These are phyloP conservation scores for Heliothis subflexa DNA, from an alignment of 1,140 invertebrate species.

Conservation along the genomic window DNA sequence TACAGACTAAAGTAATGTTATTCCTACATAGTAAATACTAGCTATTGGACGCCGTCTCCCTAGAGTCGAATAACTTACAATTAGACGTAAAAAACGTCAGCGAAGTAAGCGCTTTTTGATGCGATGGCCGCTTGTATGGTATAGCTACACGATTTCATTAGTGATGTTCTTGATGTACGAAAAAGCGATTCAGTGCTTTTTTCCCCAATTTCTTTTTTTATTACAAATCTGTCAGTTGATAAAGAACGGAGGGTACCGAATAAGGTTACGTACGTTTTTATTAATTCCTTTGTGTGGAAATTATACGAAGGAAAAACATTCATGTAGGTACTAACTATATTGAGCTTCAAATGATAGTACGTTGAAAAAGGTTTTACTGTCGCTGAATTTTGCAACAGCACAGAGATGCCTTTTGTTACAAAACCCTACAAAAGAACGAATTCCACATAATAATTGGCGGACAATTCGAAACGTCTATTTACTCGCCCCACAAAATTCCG, in stretches of 20 bases:
- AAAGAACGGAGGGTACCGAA: constrained; percentile 2
- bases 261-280: constrained; percentile 15
- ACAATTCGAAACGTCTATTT: constrained; percentile 32
- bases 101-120: constrained; percentile 68
- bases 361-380: too few relatives aligned
- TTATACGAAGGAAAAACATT: background rate
- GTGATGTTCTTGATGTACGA: constrained; percentile 57
- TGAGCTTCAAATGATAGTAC: too few relatives aligned
- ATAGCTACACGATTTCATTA: constrained; percentile 68
- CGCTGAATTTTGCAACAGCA: background rate
- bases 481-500: constrained; percentile 18
- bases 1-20: constrained; percentile 51
- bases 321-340: background rate
- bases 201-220: constrained; percentile 32
- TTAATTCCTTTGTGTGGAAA: constrained; percentile 35
- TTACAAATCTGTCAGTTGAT: constrained; percentile 28
- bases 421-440: constrained; percentile 21
- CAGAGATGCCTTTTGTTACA: background rate
- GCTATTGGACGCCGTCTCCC: constrained; percentile 49
- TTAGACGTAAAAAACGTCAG: constrained; percentile 60
- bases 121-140: constrained; percentile 55
- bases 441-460: constrained; percentile 29
- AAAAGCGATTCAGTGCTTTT: constrained; percentile 38
- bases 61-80: constrained; percentile 62
- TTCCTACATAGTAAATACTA: constrained; percentile 46